These are phyloP conservation scores for Epinotia ramella DNA, from an alignment of 2,888 invertebrate species.

Conservation along the genomic window DNA sequence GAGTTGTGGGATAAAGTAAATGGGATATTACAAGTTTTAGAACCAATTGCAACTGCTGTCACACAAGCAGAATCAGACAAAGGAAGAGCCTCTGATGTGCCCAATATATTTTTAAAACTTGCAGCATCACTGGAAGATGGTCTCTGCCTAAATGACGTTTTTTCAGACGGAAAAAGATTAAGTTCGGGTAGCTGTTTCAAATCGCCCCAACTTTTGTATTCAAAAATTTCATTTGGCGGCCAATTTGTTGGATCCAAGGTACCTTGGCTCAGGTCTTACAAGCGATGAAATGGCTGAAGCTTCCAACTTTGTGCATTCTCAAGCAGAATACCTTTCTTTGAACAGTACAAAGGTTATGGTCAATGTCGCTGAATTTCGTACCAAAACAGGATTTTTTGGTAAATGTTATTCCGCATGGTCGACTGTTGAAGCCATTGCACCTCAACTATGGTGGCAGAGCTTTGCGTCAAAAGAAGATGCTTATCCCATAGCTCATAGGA, in stretches of 20 bases:
- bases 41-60: constrained; percentile 28
- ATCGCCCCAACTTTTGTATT: constrained; percentile 6
- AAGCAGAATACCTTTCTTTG: no score
- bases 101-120: no score
- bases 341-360: no score
- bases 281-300: no score
- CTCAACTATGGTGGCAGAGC: constrained; percentile 27
- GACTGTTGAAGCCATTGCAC: not conserved
- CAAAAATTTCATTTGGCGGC: no score
- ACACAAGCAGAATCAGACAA: constrained; percentile 22
- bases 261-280: no score
- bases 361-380: no score
- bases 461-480: constrained; percentile 19
- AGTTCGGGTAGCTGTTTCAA: constrained; percentile 10
- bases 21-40: constrained; percentile 4
- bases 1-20: constrained; percentile 26
- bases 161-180: constrained; percentile 3
- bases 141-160: not conserved
- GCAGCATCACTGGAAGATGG: no score
- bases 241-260: no score
- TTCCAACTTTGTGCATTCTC: no score
- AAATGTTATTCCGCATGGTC: constrained; percentile 12
- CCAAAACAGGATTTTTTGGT: constrained; percentile 16
- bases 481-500: constrained; percentile 17
- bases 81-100: not conserved